A percentile compares a stretch with the other conserved stretches of the same genome.
Evolutionary conservation across 2,113 vertebrate genomes (phyloP).

Genomic region (Scomber japonicus): DNA sequence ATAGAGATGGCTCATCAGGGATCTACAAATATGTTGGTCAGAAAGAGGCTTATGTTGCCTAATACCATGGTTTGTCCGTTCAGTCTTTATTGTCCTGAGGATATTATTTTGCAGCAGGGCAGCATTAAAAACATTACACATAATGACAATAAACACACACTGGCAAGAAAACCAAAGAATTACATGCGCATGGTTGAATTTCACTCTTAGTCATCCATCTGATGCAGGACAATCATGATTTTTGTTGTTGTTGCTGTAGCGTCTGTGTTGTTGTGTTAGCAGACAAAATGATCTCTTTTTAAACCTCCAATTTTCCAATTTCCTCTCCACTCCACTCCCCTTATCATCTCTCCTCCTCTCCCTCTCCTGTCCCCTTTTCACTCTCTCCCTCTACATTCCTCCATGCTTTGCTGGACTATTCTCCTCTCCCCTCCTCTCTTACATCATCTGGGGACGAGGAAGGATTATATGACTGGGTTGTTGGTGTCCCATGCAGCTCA

Average conservation of each 20-base stretch:
- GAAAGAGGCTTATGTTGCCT: conserved; percentile 16
- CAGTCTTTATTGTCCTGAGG: neutral
- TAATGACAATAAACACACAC: neutral
- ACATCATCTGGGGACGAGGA: conserved; percentile 53
- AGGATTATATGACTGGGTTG: conserved; percentile 64
- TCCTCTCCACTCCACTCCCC: neutral
- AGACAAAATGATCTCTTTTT: no score
- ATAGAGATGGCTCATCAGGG: conserved; percentile 1
- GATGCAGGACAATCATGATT: neutral
- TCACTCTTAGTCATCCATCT: no score
- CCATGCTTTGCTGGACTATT: neutral
- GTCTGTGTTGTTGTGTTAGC: neutral
- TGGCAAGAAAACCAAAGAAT: neutral
- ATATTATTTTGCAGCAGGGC: neutral
- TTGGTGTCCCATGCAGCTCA: conserved; percentile 52
- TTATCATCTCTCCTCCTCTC: neutral
- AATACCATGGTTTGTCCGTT: neutral
- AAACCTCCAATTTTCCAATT: neutral
- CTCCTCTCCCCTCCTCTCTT: conserved; percentile 23
- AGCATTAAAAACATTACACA: neutral
- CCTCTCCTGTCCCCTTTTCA: neutral
- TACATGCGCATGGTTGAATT: no score
- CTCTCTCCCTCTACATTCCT: neutral
- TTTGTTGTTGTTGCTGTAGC: conserved; percentile 1
- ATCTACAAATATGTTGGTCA: conserved; percentile 22